Base-by-base conservation (phyloP, 2,797 vertebrate species). In the Trematomus bernacchii region DNA sequence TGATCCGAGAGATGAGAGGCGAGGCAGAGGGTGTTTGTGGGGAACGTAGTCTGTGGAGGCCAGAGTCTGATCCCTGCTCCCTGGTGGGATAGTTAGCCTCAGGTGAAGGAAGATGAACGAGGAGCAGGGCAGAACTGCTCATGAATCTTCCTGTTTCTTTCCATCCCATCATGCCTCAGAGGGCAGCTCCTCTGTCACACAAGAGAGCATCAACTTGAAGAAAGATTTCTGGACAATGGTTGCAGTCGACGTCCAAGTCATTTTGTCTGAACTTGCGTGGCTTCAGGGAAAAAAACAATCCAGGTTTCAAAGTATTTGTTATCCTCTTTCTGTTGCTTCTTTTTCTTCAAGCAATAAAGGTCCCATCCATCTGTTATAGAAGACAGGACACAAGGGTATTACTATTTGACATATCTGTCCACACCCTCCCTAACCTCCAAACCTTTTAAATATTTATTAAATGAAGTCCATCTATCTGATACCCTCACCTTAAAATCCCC, bases 71-170 rank as follows among this genome's bases (percentile, higher is more conserved):
- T 87, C 83, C 64, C 16, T 7, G 10, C 66, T 90, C 90, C 91
- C 93, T 79, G 18, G 87, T 75, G 87, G 91, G 93, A 89, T 86
- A 73, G 76, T 71, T 69, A 73, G 64, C 71, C 84, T 66, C 92
- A 93, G 93, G 92, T 94, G 93, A 93, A 80, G 78, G 85, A 88
- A 94, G 93, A 95, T 27, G 85, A 91, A 94, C 73, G 91, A 93
- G 89, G 86, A 91, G 87, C 74, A 57, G 87, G 89, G 83, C 80
- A 85, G 71, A 62, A 62, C 79, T 76, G 62, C 82, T 91, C 90
- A 91, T 93, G 91, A 94, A 94, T 95, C 94, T 89, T 77, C 73
- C 58, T 46, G 27, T 73, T 72, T 74, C 73, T 87, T 84, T 86
- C 70, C 70, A 85, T 82, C 71, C 43, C 65, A 74, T 87, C 76